Conservation (phyloP, 1,140 invertebrate genomes). For the Brachystomella parvula region DNA sequence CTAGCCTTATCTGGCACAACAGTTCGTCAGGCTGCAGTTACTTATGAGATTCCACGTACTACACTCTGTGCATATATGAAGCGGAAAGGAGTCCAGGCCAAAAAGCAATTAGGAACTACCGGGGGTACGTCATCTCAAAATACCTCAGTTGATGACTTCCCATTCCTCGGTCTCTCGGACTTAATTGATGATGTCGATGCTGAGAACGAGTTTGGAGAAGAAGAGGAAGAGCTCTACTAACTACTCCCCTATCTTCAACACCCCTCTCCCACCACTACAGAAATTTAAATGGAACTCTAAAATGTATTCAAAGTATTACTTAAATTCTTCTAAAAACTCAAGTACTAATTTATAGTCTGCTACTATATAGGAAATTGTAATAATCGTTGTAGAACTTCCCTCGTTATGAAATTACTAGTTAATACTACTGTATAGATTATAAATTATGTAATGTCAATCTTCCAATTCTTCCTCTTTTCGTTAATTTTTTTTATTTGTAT, state of each 20-base stretch:
- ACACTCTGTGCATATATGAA: conserved; percentile 38
- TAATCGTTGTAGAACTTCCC: too few relatives aligned
- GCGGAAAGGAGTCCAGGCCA: conserved; percentile 28
- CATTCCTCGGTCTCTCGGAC: conserved; percentile 33
- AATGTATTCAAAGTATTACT: conserved; percentile 2
- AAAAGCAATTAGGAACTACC: conserved; percentile 27
- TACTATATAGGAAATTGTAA: too few relatives aligned
- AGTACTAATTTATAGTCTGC: not conserved
- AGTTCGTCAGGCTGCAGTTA: conserved; percentile 34
- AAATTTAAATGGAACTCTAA: not conserved
- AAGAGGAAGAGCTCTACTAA: conserved; percentile 3
- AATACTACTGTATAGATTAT: too few relatives aligned
- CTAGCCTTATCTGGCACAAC: conserved; percentile 36
- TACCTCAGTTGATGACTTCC: conserved; percentile 31
- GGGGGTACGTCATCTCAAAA: not conserved
- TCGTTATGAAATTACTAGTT: too few relatives aligned
- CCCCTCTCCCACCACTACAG: not conserved
- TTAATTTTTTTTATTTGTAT: too few relatives aligned
- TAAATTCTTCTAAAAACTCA: not conserved
- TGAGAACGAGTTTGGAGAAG: not conserved
- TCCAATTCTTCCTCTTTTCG: too few relatives aligned
- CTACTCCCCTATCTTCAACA: too few relatives aligned
- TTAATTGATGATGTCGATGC: conserved; percentile 31
- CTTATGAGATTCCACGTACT: conserved; percentile 35
- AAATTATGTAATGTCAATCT: too few relatives aligned